These are phyloP conservation scores for Alcis repandata DNA, from an alignment of 2,888 invertebrate species.

Conservation along the genomic window DNA sequence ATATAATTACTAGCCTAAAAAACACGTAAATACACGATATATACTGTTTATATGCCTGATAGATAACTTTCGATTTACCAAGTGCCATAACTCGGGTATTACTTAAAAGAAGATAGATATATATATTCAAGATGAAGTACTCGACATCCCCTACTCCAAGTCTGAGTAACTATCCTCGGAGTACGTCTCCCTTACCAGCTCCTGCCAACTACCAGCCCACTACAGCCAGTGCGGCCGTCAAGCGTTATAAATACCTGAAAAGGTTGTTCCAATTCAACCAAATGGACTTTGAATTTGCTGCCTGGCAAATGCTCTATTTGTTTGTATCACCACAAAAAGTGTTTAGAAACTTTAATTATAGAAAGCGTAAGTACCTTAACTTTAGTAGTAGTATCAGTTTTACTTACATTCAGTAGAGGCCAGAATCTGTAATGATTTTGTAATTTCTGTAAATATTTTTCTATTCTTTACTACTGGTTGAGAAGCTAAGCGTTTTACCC, in stretches of 20 bases:
- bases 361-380: slow-evolving; percentile 93
- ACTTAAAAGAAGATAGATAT: slow-evolving; percentile 8
- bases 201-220: slow-evolving; percentile 90
- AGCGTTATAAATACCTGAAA: slow-evolving; percentile 94
- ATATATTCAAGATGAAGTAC: slow-evolving; percentile 82
- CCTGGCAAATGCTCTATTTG: slow-evolving; percentile 99
- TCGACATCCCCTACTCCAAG: slow-evolving; percentile 87
- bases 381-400: not conserved
- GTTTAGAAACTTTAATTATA: slow-evolving; percentile 98
- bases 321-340: slow-evolving; percentile 98
- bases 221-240: slow-evolving; percentile 93
- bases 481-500: too few relatives aligned
- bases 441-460: too few relatives aligned
- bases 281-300: slow-evolving; percentile 99
- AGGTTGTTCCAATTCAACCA: slow-evolving; percentile 96
- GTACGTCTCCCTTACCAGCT: slow-evolving; percentile 89
- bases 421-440: too few relatives aligned
- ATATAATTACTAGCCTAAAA: not conserved
- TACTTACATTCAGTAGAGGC: too few relatives aligned
- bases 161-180: slow-evolving; percentile 79
- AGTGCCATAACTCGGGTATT: not conserved
- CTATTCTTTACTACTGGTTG: too few relatives aligned
- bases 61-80: not conserved
- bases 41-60: not conserved
- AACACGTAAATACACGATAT: not conserved